Evolutionary conservation across 2,888 invertebrate species (phyloP), one percentile per base, ranked within the genome.

Genomic region (Nasonia oneida): DNA sequence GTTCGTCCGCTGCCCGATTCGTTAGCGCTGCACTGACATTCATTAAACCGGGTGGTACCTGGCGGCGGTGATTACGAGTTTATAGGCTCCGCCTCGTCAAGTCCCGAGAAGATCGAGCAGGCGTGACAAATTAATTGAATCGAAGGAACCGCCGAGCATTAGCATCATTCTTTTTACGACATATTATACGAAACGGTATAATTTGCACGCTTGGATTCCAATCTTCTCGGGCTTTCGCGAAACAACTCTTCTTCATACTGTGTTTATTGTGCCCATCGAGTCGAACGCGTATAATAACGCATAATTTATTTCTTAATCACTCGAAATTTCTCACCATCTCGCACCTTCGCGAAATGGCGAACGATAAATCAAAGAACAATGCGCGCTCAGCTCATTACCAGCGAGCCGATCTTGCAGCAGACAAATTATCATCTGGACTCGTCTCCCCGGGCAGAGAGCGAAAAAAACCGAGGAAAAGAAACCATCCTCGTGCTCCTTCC

Each of bases 41-140:
- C 80, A 86, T 86, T 76, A 83, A 86, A 80, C 71, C 76, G 42
- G 80, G 76, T 33, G 76, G 23, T 23, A 23, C 23, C 23, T 23
- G 23, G 23, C 23, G 23, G 23, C 23, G 23, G n/a, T n/a, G n/a
- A n/a, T n/a, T n/a, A 23, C 0, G 23, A 23, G 23, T 23, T 23
- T 23, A 23, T 23, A 23, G 23, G 23, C 23, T 23, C 23, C 23
- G 23, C 23, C 0, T 23, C 23, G 23, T 23, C 0, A 23, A 23
- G 23, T 23, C 23, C 23, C 23, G 23, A 23, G 23, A 23, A 23
- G 23, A 23, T 23, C 23, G 23, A 23, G 23, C 23, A 23, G 23
- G 23, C 23, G 23, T 23, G 23, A 23, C 23, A 23, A 23, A 81
- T 85, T 71, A 81, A 85, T 85, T 76, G 50, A 64, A 47, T 14